Percentiles rank a stretch among this genome's conserved stretches.
Evolutionary conservation across 2,797 vertebrate genomes (phyloP).

Genomic region (Megalops cyprinoides): DNA sequence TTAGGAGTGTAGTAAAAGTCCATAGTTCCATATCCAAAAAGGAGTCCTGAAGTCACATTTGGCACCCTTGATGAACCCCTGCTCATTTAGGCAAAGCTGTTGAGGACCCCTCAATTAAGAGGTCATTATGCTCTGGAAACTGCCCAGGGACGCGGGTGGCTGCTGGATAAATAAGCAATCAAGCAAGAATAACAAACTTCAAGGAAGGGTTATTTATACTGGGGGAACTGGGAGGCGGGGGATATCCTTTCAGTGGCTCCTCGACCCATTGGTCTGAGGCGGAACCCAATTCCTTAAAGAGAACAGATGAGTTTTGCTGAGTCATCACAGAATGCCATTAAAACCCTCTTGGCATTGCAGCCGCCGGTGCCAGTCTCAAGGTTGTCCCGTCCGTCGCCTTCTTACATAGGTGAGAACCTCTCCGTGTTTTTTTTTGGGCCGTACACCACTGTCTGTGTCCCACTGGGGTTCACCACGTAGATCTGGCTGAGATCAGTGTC

Average conservation of each 20-base stretch:
- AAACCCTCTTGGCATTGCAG: slow-evolving; percentile 45
- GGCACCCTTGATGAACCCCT: not conserved
- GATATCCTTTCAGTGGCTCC: slow-evolving; percentile 46
- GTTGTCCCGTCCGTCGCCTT: slow-evolving; percentile 18
- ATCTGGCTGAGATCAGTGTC: not conserved
- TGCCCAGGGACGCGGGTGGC: slow-evolving; percentile 21
- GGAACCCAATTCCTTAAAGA: slow-evolving; percentile 49
- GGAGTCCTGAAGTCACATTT: no score
- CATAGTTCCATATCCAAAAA: not conserved
- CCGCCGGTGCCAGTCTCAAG: slow-evolving; percentile 33
- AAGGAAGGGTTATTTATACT: slow-evolving; percentile 51
- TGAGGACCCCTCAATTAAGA: not conserved
- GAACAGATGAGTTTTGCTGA: slow-evolving; percentile 52
- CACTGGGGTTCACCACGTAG: not conserved
- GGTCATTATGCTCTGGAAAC: slow-evolving; percentile 24
- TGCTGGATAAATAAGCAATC: slow-evolving; percentile 43
- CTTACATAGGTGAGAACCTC: slow-evolving; percentile 43
- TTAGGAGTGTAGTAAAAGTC: not conserved
- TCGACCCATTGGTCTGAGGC: slow-evolving; percentile 48
- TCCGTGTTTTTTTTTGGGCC: slow-evolving; percentile 16
- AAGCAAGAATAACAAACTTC: slow-evolving; percentile 42
- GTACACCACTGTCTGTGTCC: not conserved
- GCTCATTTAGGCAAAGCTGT: not conserved
- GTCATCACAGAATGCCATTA: slow-evolving; percentile 52
- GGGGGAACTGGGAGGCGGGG: slow-evolving; percentile 31